Base-by-base conservation (phyloP, 2,113 vertebrate genomes). In the Elephas maximus region DNA sequence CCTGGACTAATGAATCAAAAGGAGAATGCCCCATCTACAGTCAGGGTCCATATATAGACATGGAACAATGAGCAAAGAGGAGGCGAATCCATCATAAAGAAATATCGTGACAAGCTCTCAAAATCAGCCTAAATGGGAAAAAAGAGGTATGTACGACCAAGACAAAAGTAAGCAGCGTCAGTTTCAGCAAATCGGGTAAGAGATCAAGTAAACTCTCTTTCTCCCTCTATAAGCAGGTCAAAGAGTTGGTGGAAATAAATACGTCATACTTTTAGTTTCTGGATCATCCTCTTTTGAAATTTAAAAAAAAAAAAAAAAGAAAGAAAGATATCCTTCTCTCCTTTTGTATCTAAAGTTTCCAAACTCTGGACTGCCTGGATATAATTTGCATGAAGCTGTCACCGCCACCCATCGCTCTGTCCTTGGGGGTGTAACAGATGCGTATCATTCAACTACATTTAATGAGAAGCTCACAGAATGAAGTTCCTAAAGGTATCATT, bases 381-480 rank as follows among this genome's bases (percentile, higher is more conserved):
- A 62, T 73, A 94, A 95, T 97, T 91, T 82, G 18, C 69, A 85
- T 73, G 24, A 94, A 95, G 83, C 18, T 90, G 71, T 88, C 71
- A 92, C n/a, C 44, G 48, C 57, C 45, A 82, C 73, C 93, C 8
- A 65, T 85, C 60, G 62, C 24, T 67, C n/a, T 79, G 26, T 63
- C 48, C 63, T 92, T 90, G 44, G 44, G 24, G 91, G 45, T 60
- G 51, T 73, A 93, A 89, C 44, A 91, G 44, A 91, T 23, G 73
- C 30, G 3, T 1, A 65, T 93, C 24, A 92, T 63, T 30, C 8
- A 62, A 85, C 30, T 63, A 48, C 23, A 77, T 63, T 51, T 94
- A 77, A 87, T 33, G 26, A 86, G 67, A 86, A 51, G 74, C 95
- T 76, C 44, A 41, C n/a, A 93, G 92, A 93, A 76, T 73, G 45